Conservation (phyloP, 2,888 invertebrate species). For the Eupithecia insigniata region DNA sequence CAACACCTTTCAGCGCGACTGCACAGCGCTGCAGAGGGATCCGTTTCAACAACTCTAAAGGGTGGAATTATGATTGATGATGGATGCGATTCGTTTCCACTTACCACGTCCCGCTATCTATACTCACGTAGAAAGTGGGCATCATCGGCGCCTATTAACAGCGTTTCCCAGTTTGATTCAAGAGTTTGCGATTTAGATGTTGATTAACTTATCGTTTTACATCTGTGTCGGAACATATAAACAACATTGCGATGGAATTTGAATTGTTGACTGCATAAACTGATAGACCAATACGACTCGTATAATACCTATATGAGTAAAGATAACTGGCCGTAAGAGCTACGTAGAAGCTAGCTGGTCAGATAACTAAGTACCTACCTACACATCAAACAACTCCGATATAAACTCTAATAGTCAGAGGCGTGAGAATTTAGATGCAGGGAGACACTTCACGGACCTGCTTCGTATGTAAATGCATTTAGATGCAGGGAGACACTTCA, state of each 20-base stretch:
- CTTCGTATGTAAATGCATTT: conserved; percentile 11
- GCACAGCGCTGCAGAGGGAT: conserved; percentile 57
- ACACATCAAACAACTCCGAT: not conserved
- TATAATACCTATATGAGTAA: not conserved
- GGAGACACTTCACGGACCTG: not conserved
- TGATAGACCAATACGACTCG: not conserved
- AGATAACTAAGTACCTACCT: not conserved
- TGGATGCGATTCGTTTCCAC: conserved; percentile 81
- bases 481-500: no score
- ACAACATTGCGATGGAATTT: no score
- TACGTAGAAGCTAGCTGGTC: not conserved
- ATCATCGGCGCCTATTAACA: not conserved
- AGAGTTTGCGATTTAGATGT: not conserved
- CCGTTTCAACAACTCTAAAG: conserved; percentile 60
- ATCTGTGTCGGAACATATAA: not conserved
- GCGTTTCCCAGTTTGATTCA: not conserved
- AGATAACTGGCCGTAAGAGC: not conserved
- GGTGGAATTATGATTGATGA: conserved; percentile 81
- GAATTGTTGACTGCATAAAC: not conserved
- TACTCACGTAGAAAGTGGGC: conserved; percentile 15
- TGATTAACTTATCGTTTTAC: not conserved
- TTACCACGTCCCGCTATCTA: conserved; percentile 64
- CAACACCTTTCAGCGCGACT: conserved; percentile 54
- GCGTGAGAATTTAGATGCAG: no score
- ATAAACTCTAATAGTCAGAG: no score